A percentile compares a stretch with the other conserved stretches of the same genome.
Evolutionary conservation across 2,797 vertebrate genomes (phyloP).

Genomic region (Aplochiton taeniatus): DNA sequence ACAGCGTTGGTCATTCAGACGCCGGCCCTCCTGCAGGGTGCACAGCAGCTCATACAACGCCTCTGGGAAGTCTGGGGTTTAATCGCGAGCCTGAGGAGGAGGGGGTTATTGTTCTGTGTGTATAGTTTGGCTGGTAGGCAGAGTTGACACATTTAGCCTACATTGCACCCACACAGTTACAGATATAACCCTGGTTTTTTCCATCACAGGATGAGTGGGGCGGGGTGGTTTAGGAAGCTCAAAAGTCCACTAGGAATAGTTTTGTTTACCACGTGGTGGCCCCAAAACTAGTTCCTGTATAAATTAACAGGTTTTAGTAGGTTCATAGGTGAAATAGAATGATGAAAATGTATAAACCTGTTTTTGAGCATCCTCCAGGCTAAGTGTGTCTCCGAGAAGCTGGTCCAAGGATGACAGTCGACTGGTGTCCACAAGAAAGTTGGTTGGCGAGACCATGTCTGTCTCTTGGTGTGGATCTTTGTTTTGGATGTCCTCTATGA

Average conservation of each 20-base stretch:
- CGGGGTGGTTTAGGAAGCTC: background rate
- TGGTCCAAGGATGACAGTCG: conserved; percentile 44
- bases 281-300: background rate
- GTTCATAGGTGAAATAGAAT: background rate
- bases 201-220: conserved; percentile 2
- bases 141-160: conserved; percentile 2
- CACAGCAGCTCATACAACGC: conserved; percentile 78
- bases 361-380: conserved; percentile 53
- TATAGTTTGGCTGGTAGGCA: conserved; percentile 20
- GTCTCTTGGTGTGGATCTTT: conserved; percentile 18
- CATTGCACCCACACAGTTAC: conserved; percentile 43
- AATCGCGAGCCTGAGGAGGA: conserved; percentile 63
- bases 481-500: conserved; percentile 3
- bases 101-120: background rate
- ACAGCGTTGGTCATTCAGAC: conserved; percentile 83
- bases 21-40: conserved; percentile 76
- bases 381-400: conserved; percentile 39
- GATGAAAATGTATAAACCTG: conserved; percentile 57
- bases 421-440: conserved; percentile 28
- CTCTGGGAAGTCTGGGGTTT: conserved; percentile 78
- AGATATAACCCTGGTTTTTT: conserved; percentile 30
- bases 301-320: background rate
- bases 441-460: conserved; percentile 4
- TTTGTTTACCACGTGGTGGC: conserved; percentile 1
- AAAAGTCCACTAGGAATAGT: conserved; percentile 8